These are phyloP conservation scores for Mormyrus lacerda DNA, from an alignment of 2,113 vertebrate species.

Conservation along the genomic window DNA sequence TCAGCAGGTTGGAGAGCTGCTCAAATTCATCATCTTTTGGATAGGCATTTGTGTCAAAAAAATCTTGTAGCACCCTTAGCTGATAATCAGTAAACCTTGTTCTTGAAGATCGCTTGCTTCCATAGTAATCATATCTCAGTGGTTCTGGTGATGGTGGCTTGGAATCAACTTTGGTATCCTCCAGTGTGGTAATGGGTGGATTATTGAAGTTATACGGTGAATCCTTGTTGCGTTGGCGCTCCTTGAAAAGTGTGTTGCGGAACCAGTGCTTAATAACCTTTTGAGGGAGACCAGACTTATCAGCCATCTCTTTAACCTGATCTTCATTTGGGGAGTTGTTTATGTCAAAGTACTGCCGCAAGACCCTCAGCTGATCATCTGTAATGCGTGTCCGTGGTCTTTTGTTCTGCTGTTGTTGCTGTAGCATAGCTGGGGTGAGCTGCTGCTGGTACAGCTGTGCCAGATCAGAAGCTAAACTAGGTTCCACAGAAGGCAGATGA, in stretches of 20 bases:
- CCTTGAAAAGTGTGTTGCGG: conserved; percentile 95
- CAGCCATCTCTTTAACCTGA: conserved; percentile 91
- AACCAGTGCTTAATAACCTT: conserved; percentile 99
- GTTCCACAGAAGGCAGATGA: conserved; percentile 74
- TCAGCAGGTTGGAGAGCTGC: conserved; percentile 80
- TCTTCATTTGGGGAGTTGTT: conserved; percentile 96
- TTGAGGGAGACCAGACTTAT: conserved; percentile 82
- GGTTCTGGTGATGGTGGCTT: conserved; percentile 74
- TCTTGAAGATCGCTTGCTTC: conserved; percentile 81
- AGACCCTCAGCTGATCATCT: conserved; percentile 83
- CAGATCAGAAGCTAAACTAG: conserved; percentile 72
- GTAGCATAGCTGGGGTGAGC: conserved; percentile 75
- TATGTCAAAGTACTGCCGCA: conserved; percentile 91
- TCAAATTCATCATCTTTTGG: conserved; percentile 98
- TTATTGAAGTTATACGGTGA: conserved; percentile 98
- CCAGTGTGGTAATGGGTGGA: conserved; percentile 84
- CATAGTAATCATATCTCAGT: conserved; percentile 76
- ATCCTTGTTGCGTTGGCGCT: conserved; percentile 95
- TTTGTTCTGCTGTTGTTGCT: conserved; percentile 83
- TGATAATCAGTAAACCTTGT: conserved; percentile 95
- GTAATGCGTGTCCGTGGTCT: conserved; percentile 90
- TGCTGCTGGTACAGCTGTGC: conserved; percentile 89
- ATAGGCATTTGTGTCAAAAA: conserved; percentile 95
- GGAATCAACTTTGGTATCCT: conserved; percentile 81
- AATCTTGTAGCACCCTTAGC: conserved; percentile 83